Evolutionary conservation across 2,888 invertebrate genomes (phyloP), one percentile per base, ranked within the genome.

Genomic region (Nesidiocoris tenuis): DNA sequence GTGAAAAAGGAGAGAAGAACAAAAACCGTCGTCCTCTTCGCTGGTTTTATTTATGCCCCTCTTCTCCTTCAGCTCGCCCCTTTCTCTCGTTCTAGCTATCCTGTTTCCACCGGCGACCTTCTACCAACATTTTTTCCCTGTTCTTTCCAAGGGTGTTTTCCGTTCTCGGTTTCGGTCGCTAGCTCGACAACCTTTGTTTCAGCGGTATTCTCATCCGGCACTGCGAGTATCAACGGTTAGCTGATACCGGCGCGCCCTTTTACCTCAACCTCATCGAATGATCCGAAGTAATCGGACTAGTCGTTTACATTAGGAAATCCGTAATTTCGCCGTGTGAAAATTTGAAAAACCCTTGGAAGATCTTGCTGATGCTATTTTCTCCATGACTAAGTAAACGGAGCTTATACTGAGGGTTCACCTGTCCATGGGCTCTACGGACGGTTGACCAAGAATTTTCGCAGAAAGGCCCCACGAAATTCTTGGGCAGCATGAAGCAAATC

Each of bases 1-100:
- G 54, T 39, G 39, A 39, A 39, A 39, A 39, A 39, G 5, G 39
- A 39, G 39, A 39, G 12, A 39, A 39, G 12, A 12, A 39, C 3
- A 39, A 39, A 39, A 39, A 39, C 39, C 39, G 12, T 39, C 39
- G 39, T 39, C 39, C 39, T 39, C 39, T 39, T 39, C 39, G 39
- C 39, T 39, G 70, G 70, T 70, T 70, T 70, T 70, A 70, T 70
- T 70, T 70, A 70, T 70, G 70, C 70, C 39, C 9, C 25, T 25
- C 65, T n/a, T 65, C 70, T 59, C 59, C 22, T 22, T 25, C 7
- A 25, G 57, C 25, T 17, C n/a, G 22, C 55, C 39, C 56, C 56
- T 67, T 57, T 67, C 57, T n/a, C 59, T 59, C 9, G 17, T 18
- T 59, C 12, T 63, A 12, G 39, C 59, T 25, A 70, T 59, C 70